Evolutionary conservation across 2,888 invertebrate species (phyloP).

Genomic region (Morpho deidamia): DNA sequence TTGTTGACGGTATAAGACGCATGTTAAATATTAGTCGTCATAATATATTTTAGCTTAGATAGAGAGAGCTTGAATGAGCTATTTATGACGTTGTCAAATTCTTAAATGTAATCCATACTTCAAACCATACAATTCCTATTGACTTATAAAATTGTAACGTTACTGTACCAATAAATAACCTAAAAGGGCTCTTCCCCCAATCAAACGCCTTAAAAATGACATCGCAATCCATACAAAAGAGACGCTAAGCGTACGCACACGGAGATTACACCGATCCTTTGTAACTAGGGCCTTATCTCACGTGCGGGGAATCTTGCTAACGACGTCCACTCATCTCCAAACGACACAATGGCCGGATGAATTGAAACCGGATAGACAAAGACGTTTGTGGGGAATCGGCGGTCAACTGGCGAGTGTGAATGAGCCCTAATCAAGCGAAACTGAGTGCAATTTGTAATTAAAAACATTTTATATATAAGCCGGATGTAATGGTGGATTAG

Average conservation of each 20-base stretch:
- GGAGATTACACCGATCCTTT: constrained; percentile 65
- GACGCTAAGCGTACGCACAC: constrained; percentile 46
- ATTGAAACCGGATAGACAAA: constrained; percentile 73
- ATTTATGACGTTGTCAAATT: too few relatives aligned
- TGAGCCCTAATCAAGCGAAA: constrained; percentile 36
- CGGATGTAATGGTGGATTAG: too few relatives aligned
- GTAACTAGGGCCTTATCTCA: constrained; percentile 63
- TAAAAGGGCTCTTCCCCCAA: constrained; percentile 2
- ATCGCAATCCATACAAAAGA: constrained; percentile 31
- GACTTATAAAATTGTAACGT: neutral
- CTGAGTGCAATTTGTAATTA: neutral
- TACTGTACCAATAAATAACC: constrained; percentile 16
- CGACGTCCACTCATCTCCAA: constrained; percentile 69
- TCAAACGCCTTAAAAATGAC: constrained; percentile 30
- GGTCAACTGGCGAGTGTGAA: constrained; percentile 48
- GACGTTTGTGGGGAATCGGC: constrained; percentile 46
- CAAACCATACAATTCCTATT: neutral
- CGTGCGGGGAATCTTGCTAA: constrained; percentile 56
- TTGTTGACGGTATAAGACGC: too few relatives aligned
- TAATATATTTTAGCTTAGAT: too few relatives aligned
- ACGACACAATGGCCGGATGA: constrained; percentile 64
- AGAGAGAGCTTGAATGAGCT: too few relatives aligned
- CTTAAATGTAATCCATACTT: too few relatives aligned
- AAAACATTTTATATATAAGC: too few relatives aligned
- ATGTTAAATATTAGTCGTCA: too few relatives aligned